Evolutionary conservation across 2,797 vertebrate species (phyloP), one percentile per base, ranked within the genome.

Genomic region (Sebastiscus albofasciatus): DNA sequence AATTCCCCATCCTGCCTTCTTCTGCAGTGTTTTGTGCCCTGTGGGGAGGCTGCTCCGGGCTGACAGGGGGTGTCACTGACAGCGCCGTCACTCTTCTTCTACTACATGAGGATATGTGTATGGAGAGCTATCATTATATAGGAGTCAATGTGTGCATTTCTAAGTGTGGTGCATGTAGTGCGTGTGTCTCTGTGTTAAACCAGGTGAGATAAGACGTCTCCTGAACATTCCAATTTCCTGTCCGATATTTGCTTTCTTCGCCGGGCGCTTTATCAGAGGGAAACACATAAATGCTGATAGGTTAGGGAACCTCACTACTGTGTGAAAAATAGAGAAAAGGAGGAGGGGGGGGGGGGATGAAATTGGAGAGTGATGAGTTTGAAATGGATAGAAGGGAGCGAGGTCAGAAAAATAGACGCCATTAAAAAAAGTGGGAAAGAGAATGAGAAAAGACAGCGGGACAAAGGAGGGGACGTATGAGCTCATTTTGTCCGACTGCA

Each of bases 151-250:
- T 81, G 66, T 69, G 46, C 20, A 77, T 85, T 72, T 79, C 75
- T 33, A 36, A 77, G 26, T 20, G 69, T 80, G 54, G 62, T 80
- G 42, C 78, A 72, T 60, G 55, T 18, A 24, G 49, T 62, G 67
- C 67, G 24, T 68, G 69, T 42, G 39, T 71, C 80, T 67, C 69
- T 36, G 31, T 65, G 79, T 83, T 71, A 68, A 86, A 78, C 39
- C 8, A 59, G 67, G 36, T 55, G 54, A 82, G 89, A 89, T 92
- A 88, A 89, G 83, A 82, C 33, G 73, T 77, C 81, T 82, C 61
- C 75, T 79, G 88, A 84, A 84, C 22, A 14, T 59, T 90, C 68
- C 87, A 89, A 88, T 91, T 92, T 91, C 85, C 83, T 81, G 71
- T 84, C 81, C 22, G n/a, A 71, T 90, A 85, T 91, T 87, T 89